Base-by-base conservation (phyloP, 2,113 vertebrate genomes). In the Solea senegalensis region DNA sequence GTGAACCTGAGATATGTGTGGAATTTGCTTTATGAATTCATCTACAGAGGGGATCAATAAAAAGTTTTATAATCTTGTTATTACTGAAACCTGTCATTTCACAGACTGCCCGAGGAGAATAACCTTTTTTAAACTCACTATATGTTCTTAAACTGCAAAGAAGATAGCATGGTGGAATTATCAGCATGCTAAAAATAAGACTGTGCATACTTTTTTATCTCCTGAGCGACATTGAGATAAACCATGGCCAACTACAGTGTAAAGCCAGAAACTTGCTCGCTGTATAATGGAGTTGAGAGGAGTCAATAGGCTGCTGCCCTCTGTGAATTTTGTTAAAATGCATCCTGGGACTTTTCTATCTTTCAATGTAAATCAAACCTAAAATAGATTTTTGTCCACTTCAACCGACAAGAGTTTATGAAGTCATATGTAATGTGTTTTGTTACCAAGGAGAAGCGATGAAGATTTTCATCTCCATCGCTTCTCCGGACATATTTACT, bases 61-160 rank as follows among this genome's bases (percentile, higher is more conserved):
- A 82, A 87, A 74, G 58, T 91, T 91, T 91, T 90, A 85, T 91
- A 90, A 91, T 86, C 85, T 90, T 89, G 89, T 86, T 88, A 88
- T 86, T 83, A 78, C 74, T 82, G 84, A 58, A 87, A 88, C 75
- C 49, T 81, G 56, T 87, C 82, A 85, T 89, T 90, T 89, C 65
- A 83, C 27, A 49, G 80, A 26, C 69, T 57, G 58, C 57, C 51
- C 52, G 53, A 57, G 46, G 62, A 72, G 28, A 53, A 11, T 39
- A 3, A 27, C 28, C 16, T 44, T 16, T 43, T 5, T 57, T 16
- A 12, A 52, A 26, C 16, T 1, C 57, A 40, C 34, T 26, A 34
- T 26, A 43, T 63, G 4, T 45, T 63, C 6, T 14, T 53, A 14
- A 67, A 56, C 12, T 40, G 51, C 16, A 48, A 61, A 26, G 9